phyloP scores from a whole-genome alignment of 2,888 invertebrate species.

The Cyclophora albipunctata region DNA sequence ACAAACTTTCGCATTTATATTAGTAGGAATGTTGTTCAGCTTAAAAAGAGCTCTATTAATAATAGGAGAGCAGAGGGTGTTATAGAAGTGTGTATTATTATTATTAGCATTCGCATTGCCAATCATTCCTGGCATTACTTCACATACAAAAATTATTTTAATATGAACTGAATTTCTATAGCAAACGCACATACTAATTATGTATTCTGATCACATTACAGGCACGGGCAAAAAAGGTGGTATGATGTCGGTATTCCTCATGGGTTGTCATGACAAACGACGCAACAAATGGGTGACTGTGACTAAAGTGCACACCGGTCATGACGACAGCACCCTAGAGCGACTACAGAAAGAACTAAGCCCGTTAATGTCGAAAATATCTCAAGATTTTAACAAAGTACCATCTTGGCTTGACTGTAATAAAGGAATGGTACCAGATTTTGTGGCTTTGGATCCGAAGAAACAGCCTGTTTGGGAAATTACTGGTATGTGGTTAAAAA shows the following conservation, averaged over 20 bases:
- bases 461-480: conserved; percentile 96
- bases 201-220: conserved; percentile 25
- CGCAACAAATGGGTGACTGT: conserved; percentile 88
- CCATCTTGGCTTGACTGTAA: conserved; percentile 90
- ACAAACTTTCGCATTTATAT: no score
- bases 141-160: not conserved
- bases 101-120: not conserved
- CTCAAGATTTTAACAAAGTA: conserved; percentile 79
- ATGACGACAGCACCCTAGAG: conserved; percentile 90
- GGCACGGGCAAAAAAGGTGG: conserved; percentile 92
- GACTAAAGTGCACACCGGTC: conserved; percentile 92
- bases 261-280: conserved; percentile 88
- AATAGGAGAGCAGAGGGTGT: no score
- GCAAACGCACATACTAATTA: no score
- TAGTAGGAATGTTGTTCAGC: no score
- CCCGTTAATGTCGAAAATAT: conserved; percentile 85
- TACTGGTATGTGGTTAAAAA: conserved; percentile 72
- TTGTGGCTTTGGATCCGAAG: conserved; percentile 88
- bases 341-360: conserved; percentile 79
- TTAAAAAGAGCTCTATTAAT: no score
- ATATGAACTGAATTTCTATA: not conserved
- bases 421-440: conserved; percentile 91
- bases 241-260: conserved; percentile 93
- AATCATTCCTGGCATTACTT: not conserved
- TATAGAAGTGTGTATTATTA: no score